phyloP scores from a whole-genome alignment of 2,888 invertebrate species.

The Spisula subtruncata region DNA sequence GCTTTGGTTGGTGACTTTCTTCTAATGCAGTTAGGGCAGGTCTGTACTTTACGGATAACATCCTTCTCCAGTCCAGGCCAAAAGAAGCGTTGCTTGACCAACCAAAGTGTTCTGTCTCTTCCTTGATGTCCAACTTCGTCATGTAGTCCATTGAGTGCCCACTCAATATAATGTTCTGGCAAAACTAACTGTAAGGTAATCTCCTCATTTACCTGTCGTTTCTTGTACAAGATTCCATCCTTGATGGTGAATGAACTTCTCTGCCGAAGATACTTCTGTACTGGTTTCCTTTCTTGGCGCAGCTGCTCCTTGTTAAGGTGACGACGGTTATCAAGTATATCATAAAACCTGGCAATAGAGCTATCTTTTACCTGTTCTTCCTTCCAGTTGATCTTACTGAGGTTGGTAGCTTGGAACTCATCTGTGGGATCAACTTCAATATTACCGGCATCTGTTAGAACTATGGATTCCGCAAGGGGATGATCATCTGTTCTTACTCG shows the following conservation, averaged over 20 bases:
- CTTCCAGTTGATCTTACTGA: constrained; percentile 7
- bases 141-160: constrained; percentile 27
- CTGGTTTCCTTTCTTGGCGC: neutral
- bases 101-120: constrained; percentile 18
- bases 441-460: no score
- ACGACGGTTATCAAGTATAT: neutral
- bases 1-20: constrained; percentile 27
- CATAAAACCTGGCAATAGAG: neutral
- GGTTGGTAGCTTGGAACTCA: no score
- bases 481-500: constrained; percentile 20
- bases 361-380: constrained; percentile 12
- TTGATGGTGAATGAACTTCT: neutral
- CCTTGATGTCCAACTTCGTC: constrained; percentile 33
- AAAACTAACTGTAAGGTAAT: neutral
- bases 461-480: constrained; percentile 6
- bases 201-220: neutral
- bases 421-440: neutral
- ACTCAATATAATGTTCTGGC: neutral
- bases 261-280: neutral
- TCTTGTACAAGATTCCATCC: neutral
- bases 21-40: constrained; percentile 28
- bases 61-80: constrained; percentile 44
- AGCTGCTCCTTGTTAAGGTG: constrained; percentile 2
- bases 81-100: no score
- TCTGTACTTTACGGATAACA: constrained; percentile 30